Conservation (phyloP, 2,113 vertebrate genomes). For the Alexandromys fortis region DNA sequence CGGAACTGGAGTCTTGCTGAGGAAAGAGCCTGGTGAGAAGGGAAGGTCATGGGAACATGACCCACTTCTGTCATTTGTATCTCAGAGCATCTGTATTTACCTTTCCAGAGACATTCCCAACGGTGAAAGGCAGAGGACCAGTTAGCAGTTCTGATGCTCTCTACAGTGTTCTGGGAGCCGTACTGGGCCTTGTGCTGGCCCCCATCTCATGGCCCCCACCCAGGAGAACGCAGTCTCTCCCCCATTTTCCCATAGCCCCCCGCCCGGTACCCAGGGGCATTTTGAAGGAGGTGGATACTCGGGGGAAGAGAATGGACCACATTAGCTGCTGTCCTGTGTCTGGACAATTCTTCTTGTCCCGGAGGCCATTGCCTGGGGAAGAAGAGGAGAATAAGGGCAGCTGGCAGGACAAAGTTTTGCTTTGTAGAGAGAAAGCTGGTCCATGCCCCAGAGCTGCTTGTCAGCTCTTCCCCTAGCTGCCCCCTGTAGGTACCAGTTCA, state of each 20-base stretch:
- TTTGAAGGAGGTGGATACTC: not conserved
- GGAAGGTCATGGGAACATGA: not conserved
- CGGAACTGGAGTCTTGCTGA: not conserved
- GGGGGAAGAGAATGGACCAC: too few species aligned
- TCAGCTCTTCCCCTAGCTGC: not conserved
- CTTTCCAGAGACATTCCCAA: not conserved
- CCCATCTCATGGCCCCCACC: not conserved
- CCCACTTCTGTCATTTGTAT: not conserved
- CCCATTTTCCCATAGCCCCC: not conserved
- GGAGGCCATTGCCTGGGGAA: not conserved
- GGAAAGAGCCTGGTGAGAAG: not conserved
- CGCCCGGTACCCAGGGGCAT: not conserved
- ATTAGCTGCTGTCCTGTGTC: not conserved
- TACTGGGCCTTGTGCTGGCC: accelerated
- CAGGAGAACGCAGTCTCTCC: not conserved
- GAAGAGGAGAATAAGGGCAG: not conserved
- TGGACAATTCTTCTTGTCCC: not conserved
- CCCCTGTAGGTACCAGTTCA: not conserved
- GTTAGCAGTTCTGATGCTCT: not conserved
- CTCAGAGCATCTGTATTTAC: not conserved
- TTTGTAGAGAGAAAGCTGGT: not conserved
- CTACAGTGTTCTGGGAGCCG: not conserved
- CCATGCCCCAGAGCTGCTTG: too few species aligned
- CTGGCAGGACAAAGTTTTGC: not conserved
- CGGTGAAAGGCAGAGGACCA: not conserved